Evolutionary conservation across 2,113 vertebrate genomes (phyloP).

Genomic region (Cheirogaleus medius): DNA sequence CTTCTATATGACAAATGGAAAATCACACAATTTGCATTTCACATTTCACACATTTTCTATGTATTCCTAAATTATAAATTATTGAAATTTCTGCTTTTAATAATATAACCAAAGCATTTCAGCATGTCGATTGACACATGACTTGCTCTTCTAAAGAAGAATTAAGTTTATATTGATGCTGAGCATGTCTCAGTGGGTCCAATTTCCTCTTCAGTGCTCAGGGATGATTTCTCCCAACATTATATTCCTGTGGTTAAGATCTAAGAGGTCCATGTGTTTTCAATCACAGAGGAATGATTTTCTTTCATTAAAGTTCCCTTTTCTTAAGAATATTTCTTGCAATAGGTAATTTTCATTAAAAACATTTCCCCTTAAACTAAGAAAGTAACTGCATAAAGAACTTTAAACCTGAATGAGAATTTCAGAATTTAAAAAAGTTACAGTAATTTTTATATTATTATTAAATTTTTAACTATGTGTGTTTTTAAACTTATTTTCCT

Average conservation of each 20-base stretch:
- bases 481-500: neutral
- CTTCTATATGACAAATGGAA: neutral
- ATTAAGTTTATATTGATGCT: neutral
- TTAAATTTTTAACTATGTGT: neutral
- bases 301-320: neutral
- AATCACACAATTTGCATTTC: neutral
- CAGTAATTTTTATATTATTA: neutral
- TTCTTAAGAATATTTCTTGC: neutral
- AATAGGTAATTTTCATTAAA: neutral
- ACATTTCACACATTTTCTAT: neutral
- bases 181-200: neutral
- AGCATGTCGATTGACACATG: neutral
- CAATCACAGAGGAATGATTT: neutral
- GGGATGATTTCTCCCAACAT: neutral
- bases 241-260: neutral
- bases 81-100: neutral
- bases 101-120: neutral
- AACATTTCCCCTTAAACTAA: neutral
- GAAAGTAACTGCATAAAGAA: neutral
- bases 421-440: neutral
- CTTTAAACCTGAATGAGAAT: neutral
- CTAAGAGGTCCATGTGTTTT: neutral
- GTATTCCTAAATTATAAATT: neutral
- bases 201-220: neutral
- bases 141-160: neutral